Conservation (phyloP, 2,888 invertebrate species). For the Drosophila pseudotalamancana region DNA sequence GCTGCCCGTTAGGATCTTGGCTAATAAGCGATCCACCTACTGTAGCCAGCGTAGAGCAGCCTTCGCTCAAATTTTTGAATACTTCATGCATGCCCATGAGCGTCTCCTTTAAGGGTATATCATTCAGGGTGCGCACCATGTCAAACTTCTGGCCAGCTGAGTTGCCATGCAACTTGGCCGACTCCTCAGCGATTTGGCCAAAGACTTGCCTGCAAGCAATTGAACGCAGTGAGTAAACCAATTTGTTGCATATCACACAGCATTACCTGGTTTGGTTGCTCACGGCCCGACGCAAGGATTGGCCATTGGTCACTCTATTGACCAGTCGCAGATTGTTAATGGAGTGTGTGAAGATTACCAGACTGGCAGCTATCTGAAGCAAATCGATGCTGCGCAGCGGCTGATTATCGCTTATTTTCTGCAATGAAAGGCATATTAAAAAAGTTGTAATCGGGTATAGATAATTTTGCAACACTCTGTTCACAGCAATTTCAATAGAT, state of each 20-base stretch:
- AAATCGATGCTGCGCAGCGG: conserved; percentile 60
- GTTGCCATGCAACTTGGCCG: conserved; percentile 33
- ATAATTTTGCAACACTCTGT: neutral
- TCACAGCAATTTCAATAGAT: no score
- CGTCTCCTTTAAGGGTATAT: conserved; percentile 76
- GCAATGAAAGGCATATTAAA: neutral
- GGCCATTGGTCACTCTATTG: conserved; percentile 59
- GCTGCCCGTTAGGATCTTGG: conserved; percentile 15
- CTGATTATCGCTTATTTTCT: conserved; percentile 73
- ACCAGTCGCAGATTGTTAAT: conserved; percentile 77
- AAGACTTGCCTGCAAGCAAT: conserved; percentile 33
- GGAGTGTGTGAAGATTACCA: conserved; percentile 80
- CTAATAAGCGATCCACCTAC: conserved; percentile 36
- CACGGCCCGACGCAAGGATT: conserved; percentile 60
- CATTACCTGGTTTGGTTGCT: conserved; percentile 63
- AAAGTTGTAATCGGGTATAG: no score
- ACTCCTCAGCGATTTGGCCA: conserved; percentile 47
- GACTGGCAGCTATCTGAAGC: conserved; percentile 72
- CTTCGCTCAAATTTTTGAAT: conserved; percentile 48
- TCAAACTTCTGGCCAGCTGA: conserved; percentile 55
- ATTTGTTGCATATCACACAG: neutral
- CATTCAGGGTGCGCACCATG: conserved; percentile 78
- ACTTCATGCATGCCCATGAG: conserved; percentile 37
- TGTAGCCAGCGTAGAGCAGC: conserved; percentile 33
- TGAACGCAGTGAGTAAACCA: neutral